Base-by-base conservation (phyloP, 2,888 invertebrate species). In the Drosophila formosana region DNA sequence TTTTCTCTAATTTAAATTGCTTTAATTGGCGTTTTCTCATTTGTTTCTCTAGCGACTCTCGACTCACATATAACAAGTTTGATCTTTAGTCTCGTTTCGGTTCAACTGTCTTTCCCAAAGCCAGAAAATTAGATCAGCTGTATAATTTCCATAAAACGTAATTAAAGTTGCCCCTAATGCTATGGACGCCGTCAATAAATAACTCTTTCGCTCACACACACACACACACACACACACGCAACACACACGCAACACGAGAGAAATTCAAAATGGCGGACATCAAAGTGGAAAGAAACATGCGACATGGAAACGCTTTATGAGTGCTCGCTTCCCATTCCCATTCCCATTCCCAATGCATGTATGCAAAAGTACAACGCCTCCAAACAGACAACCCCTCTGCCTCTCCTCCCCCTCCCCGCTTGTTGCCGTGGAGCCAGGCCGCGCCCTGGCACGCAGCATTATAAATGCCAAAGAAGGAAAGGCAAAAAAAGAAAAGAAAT, bases 191-290 rank as follows among this genome's bases (percentile, higher is more conserved):
- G 11, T 34, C 61, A 63, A 78, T 75, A 80, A 81, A 78, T 75
- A 78, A 81, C 75, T 68, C 75, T 75, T 76, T 68, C 47, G 30
- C 43, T 43, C 18, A 32, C 71, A 58, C 45, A 32, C 60, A 46
- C 50, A 43, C 61, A 52, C 53, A 45, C 52, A 46, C 45, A 41
- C 18, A 67, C 11, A 18, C 50, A 30, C 30, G 30, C 52, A 25
- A 7, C 18, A 67, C 11, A 18, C 50, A 30, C 30, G 30, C 52
- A 25, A 7, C 18, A 18, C 18, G 52, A 56, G 46, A 61, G 43
- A 75, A 74, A 80, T 75, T 80, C 81, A 88, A 86, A 83, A 88
- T 86, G 85, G 86, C 88, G 76, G 23, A 73, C 87, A 80, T 82
- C 81, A 78, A 78, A 74, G 76, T 70, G 64, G 78, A 57, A 45